phyloP scores from a whole-genome alignment of 2,113 vertebrate species.

The Nesogale talazaci region DNA sequence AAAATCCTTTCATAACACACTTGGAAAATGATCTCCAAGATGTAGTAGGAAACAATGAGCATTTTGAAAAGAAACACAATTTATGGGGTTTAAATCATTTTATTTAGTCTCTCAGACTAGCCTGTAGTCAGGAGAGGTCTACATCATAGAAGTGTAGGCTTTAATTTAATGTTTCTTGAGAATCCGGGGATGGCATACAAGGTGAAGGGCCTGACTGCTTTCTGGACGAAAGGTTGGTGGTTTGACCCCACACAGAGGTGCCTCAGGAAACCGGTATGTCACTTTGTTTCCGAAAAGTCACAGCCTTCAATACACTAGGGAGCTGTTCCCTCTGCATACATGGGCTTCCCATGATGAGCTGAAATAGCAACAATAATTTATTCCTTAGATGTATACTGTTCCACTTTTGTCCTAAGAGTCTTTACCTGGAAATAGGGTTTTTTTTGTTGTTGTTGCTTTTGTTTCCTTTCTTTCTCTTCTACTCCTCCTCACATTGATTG shows the following conservation, averaged over 20 bases:
- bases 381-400: background rate
- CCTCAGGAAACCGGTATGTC: background rate
- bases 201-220: background rate
- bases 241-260: background rate
- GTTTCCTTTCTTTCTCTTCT: background rate
- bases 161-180: background rate
- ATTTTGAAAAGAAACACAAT: background rate
- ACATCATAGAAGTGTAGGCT: background rate
- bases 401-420: background rate
- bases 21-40: background rate
- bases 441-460: background rate
- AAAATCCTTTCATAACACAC: background rate
- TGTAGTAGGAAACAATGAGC: background rate
- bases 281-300: background rate
- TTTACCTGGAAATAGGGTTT: background rate
- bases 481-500: background rate
- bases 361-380: background rate
- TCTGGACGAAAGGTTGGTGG: background rate
- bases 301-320: background rate
- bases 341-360: background rate
- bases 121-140: background rate
- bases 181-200: background rate
- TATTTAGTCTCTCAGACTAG: background rate
- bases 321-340: background rate
- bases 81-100: background rate